A percentile compares a stretch with the other conserved stretches of the same genome.
These are phyloP conservation scores for Drosophila ironensis DNA, from an alignment of 1,140 invertebrate species.

Conservation along the genomic window DNA sequence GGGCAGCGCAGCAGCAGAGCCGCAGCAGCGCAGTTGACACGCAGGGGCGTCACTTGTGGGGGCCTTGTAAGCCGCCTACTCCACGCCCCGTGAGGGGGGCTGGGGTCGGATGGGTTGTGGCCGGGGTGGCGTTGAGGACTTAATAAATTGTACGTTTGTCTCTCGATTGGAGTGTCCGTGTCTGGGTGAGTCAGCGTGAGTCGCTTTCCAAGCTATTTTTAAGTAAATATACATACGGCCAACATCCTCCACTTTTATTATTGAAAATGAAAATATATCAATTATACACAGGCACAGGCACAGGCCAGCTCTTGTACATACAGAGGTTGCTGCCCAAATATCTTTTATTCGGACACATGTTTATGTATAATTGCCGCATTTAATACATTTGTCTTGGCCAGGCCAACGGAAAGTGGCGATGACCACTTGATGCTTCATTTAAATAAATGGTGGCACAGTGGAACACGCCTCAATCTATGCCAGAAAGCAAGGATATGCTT, in stretches of 20 bases:
- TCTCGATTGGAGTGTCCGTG: slow-evolving; percentile 57
- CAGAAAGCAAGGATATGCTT: too few species aligned
- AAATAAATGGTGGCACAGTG: slow-evolving; percentile 14
- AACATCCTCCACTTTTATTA: slow-evolving; percentile 55
- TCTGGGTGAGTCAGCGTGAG: slow-evolving; percentile 52
- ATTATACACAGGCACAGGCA: slow-evolving; percentile 23
- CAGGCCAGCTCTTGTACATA: background rate
- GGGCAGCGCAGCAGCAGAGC: slow-evolving; percentile 31
- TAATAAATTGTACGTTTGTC: slow-evolving; percentile 70
- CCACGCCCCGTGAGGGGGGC: slow-evolving; percentile 1
- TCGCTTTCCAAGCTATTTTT: slow-evolving; percentile 62
- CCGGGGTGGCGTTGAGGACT: slow-evolving; percentile 21
- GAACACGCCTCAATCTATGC: background rate
- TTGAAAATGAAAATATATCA: slow-evolving; percentile 44
- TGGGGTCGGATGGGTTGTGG: background rate
- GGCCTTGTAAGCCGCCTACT: slow-evolving; percentile 17
- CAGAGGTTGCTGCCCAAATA: background rate
- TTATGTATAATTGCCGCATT: slow-evolving; percentile 45
- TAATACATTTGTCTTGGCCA: slow-evolving; percentile 38
- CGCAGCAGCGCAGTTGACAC: slow-evolving; percentile 19
- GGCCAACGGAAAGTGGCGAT: slow-evolving; percentile 25
- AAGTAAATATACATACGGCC: slow-evolving; percentile 43
- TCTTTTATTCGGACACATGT: slow-evolving; percentile 31
- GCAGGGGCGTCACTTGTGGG: background rate
- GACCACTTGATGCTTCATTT: slow-evolving; percentile 44